A percentile compares a stretch with the other conserved stretches of the same genome.
Evolutionary conservation across 2,113 vertebrate genomes (phyloP).

Genomic region (Campylomormyrus numenius): DNA sequence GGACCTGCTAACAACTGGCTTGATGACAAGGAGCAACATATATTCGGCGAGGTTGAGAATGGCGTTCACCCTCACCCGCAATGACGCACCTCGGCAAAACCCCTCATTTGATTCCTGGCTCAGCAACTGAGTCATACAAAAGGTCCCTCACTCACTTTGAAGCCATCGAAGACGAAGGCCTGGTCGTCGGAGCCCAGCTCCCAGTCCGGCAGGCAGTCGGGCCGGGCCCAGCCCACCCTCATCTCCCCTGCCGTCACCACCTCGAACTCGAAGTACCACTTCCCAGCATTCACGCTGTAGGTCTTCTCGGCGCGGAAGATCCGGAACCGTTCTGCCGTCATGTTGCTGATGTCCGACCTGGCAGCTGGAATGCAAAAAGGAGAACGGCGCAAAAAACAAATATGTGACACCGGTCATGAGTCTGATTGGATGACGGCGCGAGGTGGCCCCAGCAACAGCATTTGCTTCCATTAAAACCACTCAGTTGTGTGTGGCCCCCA

Average conservation of each 20-base stretch:
- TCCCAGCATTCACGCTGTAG: slow-evolving; percentile 77
- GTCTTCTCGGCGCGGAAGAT: slow-evolving; percentile 92
- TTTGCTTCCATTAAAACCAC: neutral
- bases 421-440: neutral
- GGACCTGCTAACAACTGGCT: neutral
- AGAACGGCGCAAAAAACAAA: neutral
- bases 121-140: neutral
- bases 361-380: slow-evolving; percentile 50
- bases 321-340: slow-evolving; percentile 78
- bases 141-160: slow-evolving; percentile 69
- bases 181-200: slow-evolving; percentile 86
- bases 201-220: slow-evolving; percentile 80
- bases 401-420: neutral
- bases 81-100: neutral
- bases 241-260: slow-evolving; percentile 83
- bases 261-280: slow-evolving; percentile 96
- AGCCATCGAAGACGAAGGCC: slow-evolving; percentile 90
- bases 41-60: neutral
- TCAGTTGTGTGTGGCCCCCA: neutral
- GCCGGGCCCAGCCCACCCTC: slow-evolving; percentile 87
- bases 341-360: slow-evolving; percentile 59
- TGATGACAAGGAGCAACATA: neutral
- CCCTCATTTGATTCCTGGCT: neutral
- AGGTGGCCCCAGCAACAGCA: neutral
- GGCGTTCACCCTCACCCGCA: neutral